Evolutionary conservation across 1,140 invertebrate species (phyloP), one percentile per base, ranked within the genome.

Genomic region (Ips nitidus): DNA sequence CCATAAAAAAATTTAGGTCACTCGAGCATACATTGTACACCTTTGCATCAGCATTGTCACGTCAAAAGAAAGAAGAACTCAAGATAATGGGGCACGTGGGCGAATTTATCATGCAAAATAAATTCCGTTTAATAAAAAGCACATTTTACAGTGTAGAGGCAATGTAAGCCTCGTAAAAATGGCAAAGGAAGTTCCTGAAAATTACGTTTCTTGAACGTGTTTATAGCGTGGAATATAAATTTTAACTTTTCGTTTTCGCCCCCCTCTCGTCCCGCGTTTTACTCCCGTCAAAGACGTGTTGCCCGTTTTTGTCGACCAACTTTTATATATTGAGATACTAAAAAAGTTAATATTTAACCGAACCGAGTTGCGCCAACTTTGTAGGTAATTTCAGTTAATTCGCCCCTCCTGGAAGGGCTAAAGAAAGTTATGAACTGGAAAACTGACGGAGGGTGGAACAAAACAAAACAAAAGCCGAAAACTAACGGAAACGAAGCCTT

Each of bases 221-320:
- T 63, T 63, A 63, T 63, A 52, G 47, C 61, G 4, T n/a, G 22
- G 61, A 7, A 36, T 63, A 63, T 63, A 63, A 63, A 63, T 63
- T 63, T 52, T 38, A 63, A 63, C 45, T 63, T 52, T 63, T 63
- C 47, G 22, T 22, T 22, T 22, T 22, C 22, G 22, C 22, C 22
- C 22, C 22, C 22, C 22, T 22, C 22, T 22, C 22, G 22, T 22
- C 22, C 22, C 22, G 22, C 22, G 22, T 22, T 22, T 22, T 22
- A 22, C 40, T 41, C 45, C 6, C 41, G 52, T 22, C 52, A 63
- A 41, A 41, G 50, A 63, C 39, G 36, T 61, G 38, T 61, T 43
- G 8, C 6, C 7, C 45, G 22, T n/a, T 61, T 61, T 61, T 4
- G 7, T 61, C 22, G 53, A 22, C 22, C 53, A 50, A 56, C 38